phyloP scores from a whole-genome alignment of 2,113 vertebrate genomes.

The Cephalopholis sonnerati region DNA sequence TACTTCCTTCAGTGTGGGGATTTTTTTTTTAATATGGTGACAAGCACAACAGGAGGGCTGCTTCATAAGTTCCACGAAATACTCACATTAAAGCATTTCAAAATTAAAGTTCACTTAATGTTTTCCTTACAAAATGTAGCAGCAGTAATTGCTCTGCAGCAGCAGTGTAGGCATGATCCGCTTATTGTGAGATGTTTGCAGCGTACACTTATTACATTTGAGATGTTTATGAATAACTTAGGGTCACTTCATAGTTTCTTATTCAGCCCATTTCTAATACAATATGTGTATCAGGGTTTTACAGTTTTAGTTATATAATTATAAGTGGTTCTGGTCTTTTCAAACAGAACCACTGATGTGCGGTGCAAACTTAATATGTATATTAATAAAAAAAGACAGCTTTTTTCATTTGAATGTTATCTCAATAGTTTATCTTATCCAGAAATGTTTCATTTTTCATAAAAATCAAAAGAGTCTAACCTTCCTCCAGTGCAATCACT shows the following conservation, averaged over 20 bases:
- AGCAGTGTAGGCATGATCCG: not conserved
- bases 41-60: not conserved
- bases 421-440: not conserved
- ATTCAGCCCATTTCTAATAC: not conserved
- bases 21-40: constrained; percentile 1
- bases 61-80: constrained; percentile 10
- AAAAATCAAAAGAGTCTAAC: not conserved
- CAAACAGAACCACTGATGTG: not conserved
- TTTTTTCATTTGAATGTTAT: not conserved
- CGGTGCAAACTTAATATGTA: not conserved
- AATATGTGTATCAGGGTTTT: not conserved
- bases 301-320: not conserved
- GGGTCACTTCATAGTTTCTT: constrained; percentile 10
- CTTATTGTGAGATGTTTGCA: not conserved
- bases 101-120: constrained; percentile 12
- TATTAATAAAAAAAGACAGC: constrained; percentile 6
- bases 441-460: constrained; percentile 8
- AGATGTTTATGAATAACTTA: constrained; percentile 10
- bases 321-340: constrained; percentile 4
- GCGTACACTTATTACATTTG: not conserved
- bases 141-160: not conserved
- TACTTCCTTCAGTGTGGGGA: not conserved
- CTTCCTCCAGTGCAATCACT: not conserved
- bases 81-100: not conserved
- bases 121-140: not conserved